Evolutionary conservation across 2,888 invertebrate species (phyloP).

Genomic region (Acronicta aceris): DNA sequence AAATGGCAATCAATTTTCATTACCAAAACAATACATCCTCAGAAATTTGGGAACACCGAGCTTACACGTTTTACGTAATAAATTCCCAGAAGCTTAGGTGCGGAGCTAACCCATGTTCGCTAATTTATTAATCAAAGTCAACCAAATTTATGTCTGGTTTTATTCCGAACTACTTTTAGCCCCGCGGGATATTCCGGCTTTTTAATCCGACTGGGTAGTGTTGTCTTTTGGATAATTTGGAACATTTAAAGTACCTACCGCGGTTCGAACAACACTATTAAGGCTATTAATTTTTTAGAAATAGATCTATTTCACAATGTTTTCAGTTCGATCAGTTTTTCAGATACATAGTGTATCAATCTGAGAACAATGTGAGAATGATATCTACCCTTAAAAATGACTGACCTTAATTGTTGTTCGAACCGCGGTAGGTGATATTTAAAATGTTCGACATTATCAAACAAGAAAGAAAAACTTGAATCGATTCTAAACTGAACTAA

Average conservation of each 20-base stretch:
- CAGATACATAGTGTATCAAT: too few species aligned
- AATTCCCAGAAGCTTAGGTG: constrained; percentile 22
- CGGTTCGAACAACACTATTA: too few species aligned
- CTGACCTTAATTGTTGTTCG: too few species aligned
- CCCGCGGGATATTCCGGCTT: constrained; percentile 26
- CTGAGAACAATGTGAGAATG: too few species aligned
- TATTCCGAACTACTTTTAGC: constrained; percentile 40
- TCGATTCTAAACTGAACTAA: too few species aligned
- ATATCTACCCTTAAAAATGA: too few species aligned
- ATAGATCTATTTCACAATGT: too few species aligned
- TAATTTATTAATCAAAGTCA: constrained; percentile 55
- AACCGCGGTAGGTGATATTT: too few species aligned
- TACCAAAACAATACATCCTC: background rate
- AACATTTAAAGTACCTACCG: constrained; percentile 21
- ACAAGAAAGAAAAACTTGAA: too few species aligned
- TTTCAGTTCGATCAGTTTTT: too few species aligned
- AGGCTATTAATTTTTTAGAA: too few species aligned
- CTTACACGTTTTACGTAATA: constrained; percentile 16
- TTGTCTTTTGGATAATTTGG: constrained; percentile 25
- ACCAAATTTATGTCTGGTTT: constrained; percentile 40
- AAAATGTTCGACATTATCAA: too few species aligned
- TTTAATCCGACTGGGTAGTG: constrained; percentile 28
- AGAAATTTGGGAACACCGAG: constrained; percentile 11
- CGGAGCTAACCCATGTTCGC: constrained; percentile 13
- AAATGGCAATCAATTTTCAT: background rate